Conservation (phyloP, 2,888 invertebrate genomes). For the Troides helena region DNA sequence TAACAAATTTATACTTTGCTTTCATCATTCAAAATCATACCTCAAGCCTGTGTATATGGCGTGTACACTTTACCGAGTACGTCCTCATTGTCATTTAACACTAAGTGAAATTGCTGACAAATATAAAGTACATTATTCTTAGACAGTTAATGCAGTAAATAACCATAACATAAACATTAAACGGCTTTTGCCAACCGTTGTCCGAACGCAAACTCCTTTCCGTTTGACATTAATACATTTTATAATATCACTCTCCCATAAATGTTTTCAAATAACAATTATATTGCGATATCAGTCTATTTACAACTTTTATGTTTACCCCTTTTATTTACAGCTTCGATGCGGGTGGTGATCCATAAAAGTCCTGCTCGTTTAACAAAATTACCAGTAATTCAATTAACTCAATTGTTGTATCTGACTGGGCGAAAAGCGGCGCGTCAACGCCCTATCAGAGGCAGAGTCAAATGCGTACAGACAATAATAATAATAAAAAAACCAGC, state of each 20-base stretch:
- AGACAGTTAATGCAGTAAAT: no score
- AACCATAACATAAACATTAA: no score
- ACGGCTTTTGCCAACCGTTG: no score
- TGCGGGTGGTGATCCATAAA: conserved; percentile 75
- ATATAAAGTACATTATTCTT: no score
- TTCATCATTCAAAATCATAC: no score
- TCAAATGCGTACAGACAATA: conserved; percentile 18
- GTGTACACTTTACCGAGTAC: no score
- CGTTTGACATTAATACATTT: not conserved
- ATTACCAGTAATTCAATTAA: conserved; percentile 77
- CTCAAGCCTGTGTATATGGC: no score
- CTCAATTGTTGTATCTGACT: conserved; percentile 73
- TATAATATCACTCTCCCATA: not conserved
- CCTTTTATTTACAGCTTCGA: conserved; percentile 60
- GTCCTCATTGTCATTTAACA: no score
- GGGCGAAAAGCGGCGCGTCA: conserved; percentile 69
- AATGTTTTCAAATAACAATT: conserved; percentile 28
- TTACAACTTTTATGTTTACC: conserved; percentile 30
- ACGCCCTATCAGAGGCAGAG: conserved; percentile 67
- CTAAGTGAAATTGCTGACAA: no score
- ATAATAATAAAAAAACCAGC: conserved; percentile 14
- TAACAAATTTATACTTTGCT: no score
- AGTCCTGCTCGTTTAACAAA: conserved; percentile 48
- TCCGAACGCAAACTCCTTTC: no score
- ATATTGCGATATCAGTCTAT: conserved; percentile 23